Evolutionary conservation across 23 tunicate species (phyloP).

Genomic region (Ascidia mentula): DNA sequence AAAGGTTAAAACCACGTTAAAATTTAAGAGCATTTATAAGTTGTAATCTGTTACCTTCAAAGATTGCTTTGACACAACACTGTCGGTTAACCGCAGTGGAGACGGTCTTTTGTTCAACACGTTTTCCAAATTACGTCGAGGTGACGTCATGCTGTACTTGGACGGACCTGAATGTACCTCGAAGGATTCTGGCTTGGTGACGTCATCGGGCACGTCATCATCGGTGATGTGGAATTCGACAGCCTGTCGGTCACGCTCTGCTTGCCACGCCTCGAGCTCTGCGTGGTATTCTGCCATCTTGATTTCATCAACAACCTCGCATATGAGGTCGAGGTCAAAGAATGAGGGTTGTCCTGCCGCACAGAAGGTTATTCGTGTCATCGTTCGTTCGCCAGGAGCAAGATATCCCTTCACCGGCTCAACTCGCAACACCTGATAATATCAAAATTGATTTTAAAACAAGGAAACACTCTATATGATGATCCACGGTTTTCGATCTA

Average conservation of each 20-base stretch:
- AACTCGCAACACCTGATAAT: constrained; percentile 59
- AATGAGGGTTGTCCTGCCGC: constrained; percentile 91
- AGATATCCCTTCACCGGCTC: constrained; percentile 72
- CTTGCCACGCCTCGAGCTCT: constrained; percentile 72
- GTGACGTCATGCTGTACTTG: constrained; percentile 31
- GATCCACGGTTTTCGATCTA: too few species aligned
- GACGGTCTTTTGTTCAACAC: constrained; percentile 50
- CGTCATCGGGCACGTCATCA: constrained; percentile 27
- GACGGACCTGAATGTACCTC: constrained; percentile 39
- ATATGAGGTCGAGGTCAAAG: constrained; percentile 80
- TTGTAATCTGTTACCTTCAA: too few species aligned
- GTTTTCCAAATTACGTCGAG: constrained; percentile 59
- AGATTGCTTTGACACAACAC: constrained; percentile 2
- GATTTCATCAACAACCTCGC: constrained; percentile 82
- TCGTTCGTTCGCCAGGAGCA: constrained; percentile 59
- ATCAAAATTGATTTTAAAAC: too few species aligned
- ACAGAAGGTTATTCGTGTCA: constrained; percentile 70
- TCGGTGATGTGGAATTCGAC: constrained; percentile 72
- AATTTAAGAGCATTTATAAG: too few species aligned
- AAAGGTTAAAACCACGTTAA: too few species aligned
- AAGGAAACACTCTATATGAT: too few species aligned
- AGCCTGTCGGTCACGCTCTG: constrained; percentile 62
- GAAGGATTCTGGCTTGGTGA: neutral
- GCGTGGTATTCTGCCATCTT: constrained; percentile 53
- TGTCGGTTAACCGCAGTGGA: constrained; percentile 54